Evolutionary conservation across 1,140 invertebrate species (phyloP), one percentile per base, ranked within the genome.

Genomic region (Nephila pilipes): DNA sequence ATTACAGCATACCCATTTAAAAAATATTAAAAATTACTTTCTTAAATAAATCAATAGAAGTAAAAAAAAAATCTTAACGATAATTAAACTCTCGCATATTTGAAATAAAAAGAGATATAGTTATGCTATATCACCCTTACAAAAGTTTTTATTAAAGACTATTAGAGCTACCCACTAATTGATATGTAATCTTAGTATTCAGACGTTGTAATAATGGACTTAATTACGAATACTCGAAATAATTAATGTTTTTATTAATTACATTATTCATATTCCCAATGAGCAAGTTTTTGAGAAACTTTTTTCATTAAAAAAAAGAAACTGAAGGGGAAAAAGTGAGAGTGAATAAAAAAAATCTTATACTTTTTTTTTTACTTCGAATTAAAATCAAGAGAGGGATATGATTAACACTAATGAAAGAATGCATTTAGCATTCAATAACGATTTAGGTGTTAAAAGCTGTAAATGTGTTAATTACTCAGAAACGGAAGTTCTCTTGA

Each of bases 221-320:
- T 90, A 90, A 90, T 90, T 90, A 90, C 89, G 79, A 81, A 60
- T 90, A 90, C 89, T 91, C 4, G 58, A 83, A 81, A 91, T 91
- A 91, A 91, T 91, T 91, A 91, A 91, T 91, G 79, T 83, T 81
- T 89, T 91, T 80, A 91, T 91, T 91, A 91, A 91, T 91, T 91
- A 63, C 79, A 65, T 90, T 90, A 90, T 90, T 79, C 89, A 81
- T 90, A 60, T 90, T 69, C 87, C 54, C 22, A 32, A 79, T 90
- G 87, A 90, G 69, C 16, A 79, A 80, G 38, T 90, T 90, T 80
- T 90, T 75, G 54, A 80, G 87, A 69, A 79, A 90, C 65, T 75
- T 90, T 90, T 90, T 90, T 69, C 58, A 57, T 79, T 79, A 58
- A 88, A 46, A 32, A 88, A 69, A 60, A 22, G 57, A 22, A 22